phyloP scores from a whole-genome alignment of 2,888 invertebrate species.

The Sialis fuliginosa region DNA sequence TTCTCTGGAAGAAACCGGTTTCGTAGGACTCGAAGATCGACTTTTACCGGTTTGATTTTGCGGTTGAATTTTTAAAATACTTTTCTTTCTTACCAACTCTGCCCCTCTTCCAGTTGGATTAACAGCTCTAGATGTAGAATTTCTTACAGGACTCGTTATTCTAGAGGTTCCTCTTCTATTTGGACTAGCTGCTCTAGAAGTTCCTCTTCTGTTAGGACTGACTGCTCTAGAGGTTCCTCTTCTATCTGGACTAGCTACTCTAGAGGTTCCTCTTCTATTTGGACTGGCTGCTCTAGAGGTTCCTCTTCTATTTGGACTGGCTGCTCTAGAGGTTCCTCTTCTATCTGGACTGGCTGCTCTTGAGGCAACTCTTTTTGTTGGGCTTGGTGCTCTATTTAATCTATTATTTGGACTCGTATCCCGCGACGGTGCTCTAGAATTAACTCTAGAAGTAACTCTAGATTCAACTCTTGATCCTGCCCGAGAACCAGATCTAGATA shows the following conservation, averaged over 20 bases:
- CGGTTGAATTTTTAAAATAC: not conserved
- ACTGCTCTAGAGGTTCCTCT: not conserved
- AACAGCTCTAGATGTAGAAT: no score
- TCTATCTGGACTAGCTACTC: not conserved
- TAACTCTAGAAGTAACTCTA: not conserved
- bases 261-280: not conserved
- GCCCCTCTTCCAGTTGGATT: no score
- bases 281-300: not conserved
- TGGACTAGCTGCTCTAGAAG: not conserved
- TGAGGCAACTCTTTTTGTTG: not conserved
- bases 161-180: not conserved
- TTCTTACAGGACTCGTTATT: not conserved
- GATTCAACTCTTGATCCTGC: not conserved
- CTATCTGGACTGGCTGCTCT: not conserved
- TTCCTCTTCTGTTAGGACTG: not conserved
- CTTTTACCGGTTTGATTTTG: not conserved
- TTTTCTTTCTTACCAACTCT: no score
- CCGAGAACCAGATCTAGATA: not conserved
- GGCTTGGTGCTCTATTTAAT: not conserved
- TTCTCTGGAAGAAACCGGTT: not conserved
- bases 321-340: constrained; percentile 1
- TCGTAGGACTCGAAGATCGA: not conserved
- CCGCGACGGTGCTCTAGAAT: not conserved
- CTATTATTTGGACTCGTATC: not conserved
- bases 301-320: not conserved